Base-by-base conservation (phyloP, 2,888 invertebrate genomes). In the Tenthredo notha region DNA sequence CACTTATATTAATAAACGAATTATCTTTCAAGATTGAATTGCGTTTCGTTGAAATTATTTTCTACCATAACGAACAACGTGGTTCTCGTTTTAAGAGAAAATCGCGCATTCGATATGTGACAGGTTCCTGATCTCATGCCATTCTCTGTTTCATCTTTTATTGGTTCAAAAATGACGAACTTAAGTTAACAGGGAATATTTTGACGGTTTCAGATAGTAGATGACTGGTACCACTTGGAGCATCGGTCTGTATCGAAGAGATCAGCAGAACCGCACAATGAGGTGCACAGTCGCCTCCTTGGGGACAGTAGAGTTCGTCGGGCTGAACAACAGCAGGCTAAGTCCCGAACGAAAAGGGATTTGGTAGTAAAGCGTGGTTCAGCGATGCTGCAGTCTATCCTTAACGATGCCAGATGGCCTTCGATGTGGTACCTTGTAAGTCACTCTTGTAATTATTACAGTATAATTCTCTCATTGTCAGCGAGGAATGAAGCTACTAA, bases 361-460 rank as follows among this genome's bases (percentile, higher is more conserved):
- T 95, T 96, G 87, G 94, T 95, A 88, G 88, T 90, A 82, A 92
- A 91, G 89, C 90, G 90, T 65, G 90, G 89, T 70, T 90, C 91
- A 85, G 86, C 90, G 83, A 90, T 88, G 82, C 65, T 87, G 43
- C 88, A 88, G 92, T 87, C 93, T 90, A 37, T 94, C 87, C 95
- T 98, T 88, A 97, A 97, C 92, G 99, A 99, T 94, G 98, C 97
- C 50, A 97, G 97, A 94, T 99, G 99, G 99, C 96, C 97, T 54
- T 96, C 96, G 90, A 98, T 98, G 98, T 99, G 99, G 99, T 99
- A 99, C 94, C 94, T 99, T 96, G 98, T 98, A 95, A 96, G 98
- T 96, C 75, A 29, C 88, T 84, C 85, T 84, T 10, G n/a, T 33
- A 21, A 33, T 80, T 9, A 65, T n/a, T 9, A 65, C 10, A n/a